Percentiles rank a stretch among this genome's conserved stretches.
Evolutionary conservation across 2,113 vertebrate genomes (phyloP).

Genomic region (Paramisgurnus dabryanus): DNA sequence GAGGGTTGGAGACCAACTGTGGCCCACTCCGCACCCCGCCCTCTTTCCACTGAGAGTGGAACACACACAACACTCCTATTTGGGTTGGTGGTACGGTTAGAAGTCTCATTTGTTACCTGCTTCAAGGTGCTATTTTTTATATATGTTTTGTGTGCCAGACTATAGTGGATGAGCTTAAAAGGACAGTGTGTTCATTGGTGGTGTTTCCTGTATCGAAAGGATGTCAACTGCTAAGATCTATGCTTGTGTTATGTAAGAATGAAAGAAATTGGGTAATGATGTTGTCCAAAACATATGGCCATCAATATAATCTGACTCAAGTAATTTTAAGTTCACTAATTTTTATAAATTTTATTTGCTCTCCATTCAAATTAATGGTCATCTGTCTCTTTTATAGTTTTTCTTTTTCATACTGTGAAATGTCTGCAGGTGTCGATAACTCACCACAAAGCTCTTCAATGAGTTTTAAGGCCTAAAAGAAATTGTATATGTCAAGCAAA

Average conservation of each 20-base stretch:
- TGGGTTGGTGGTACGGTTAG: constrained; percentile 16
- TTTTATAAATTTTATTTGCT: constrained; percentile 8
- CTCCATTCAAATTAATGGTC: not conserved
- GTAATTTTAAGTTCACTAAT: constrained; percentile 17
- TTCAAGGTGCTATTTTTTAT: constrained; percentile 48
- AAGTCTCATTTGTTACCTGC: constrained; percentile 52
- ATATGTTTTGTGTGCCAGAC: constrained; percentile 22
- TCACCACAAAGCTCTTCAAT: constrained; percentile 29
- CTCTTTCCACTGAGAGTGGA: constrained; percentile 35
- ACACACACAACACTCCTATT: constrained; percentile 44
- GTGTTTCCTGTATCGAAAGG: constrained; percentile 1
- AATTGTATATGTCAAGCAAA: constrained; percentile 9
- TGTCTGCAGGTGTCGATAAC: constrained; percentile 43
- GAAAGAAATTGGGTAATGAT: not conserved
- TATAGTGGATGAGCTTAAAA: not conserved
- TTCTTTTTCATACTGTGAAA: not conserved
- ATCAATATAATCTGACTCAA: constrained; percentile 2
- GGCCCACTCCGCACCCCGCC: constrained; percentile 20
- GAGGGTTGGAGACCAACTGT: constrained; percentile 48
- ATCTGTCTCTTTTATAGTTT: not conserved
- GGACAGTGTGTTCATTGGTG: constrained; percentile 17
- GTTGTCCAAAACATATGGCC: not conserved
- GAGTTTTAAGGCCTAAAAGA: constrained; percentile 31
- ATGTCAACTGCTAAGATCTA: not conserved
- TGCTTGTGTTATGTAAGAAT: not conserved